Percentiles rank a stretch among this genome's conserved stretches.
phyloP scores from a whole-genome alignment of 2,113 vertebrate genomes.

The Trematocara variabile region DNA sequence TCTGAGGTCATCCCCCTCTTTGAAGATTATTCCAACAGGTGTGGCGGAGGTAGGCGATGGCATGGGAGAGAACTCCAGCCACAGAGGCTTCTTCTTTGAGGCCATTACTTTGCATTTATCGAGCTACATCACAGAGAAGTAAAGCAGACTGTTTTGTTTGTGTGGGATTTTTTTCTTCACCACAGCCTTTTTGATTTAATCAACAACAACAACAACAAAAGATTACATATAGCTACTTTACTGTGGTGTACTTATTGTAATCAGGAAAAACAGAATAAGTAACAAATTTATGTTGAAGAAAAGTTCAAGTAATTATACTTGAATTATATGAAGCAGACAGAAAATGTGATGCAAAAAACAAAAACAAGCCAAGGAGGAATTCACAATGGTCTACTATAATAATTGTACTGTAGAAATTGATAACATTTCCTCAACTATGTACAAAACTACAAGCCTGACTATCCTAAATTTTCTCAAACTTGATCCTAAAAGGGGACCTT shows the following conservation, averaged over 20 bases:
- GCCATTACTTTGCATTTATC: slow-evolving; percentile 78
- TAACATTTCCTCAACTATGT: neutral
- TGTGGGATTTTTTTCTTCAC: neutral
- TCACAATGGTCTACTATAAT: neutral
- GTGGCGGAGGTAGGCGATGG: slow-evolving; percentile 41
- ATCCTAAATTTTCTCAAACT: neutral
- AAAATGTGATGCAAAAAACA: neutral
- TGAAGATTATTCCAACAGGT: slow-evolving; percentile 78
- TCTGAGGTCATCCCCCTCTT: slow-evolving; percentile 79
- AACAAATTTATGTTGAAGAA: neutral
- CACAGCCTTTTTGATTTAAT: neutral
- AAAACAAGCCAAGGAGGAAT: neutral
- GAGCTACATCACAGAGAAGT: slow-evolving; percentile 38
- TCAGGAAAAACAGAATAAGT: neutral
- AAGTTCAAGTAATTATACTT: neutral
- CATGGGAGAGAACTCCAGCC: slow-evolving; percentile 75
- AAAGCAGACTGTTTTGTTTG: neutral
- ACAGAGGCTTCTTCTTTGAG: slow-evolving; percentile 80
- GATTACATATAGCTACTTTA: neutral
- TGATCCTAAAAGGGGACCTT: neutral
- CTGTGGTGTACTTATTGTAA: neutral
- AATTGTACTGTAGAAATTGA: neutral
- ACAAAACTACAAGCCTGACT: neutral
- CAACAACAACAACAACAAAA: neutral
- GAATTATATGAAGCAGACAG: neutral